Evolutionary conservation across 2,797 vertebrate species (phyloP), one percentile per base, ranked within the genome.

Genomic region (Rousettus madagascariensis): DNA sequence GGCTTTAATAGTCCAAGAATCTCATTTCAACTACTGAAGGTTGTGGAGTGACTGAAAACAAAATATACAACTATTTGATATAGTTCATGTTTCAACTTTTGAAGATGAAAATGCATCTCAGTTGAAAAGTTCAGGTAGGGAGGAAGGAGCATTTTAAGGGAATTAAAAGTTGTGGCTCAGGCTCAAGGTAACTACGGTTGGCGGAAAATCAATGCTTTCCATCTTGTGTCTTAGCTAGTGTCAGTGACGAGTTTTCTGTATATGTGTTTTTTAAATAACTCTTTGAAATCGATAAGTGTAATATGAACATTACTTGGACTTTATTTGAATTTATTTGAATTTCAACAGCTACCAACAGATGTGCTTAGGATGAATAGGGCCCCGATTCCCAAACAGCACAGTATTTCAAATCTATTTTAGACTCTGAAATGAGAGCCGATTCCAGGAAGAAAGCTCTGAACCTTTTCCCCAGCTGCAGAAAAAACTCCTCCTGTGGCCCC

Each of bases 311-410:
- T 84, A 53, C 79, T 94, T 97, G 89, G 19, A 74, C 24, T 93
- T 94, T 71, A 95, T 90, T 87, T 91, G 72, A 95, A 95, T 97
- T 89, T 93, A 90, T 96, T 94, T 97, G 83, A 94, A 97, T 96
- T 96, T 94, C 86, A 96, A 68, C 86, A 94, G 89, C 89, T 90
- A 94, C 69, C 86, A 79, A 91, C 94, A 95, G 86, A 96, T 95
- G 93, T 92, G 55, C 84, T 96, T 93, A 75, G 43, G 79, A 92
- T 94, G 91, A 94, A 78, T 16, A 93, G 90, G 84, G 86, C 86
- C 49, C 87, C 8, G 0, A 77, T 96, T 93, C 90, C 91, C 95
- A 93, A 93, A 90, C 46, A 97, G 91, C 95, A 91, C 84, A 94
- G 65, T 77, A 68, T 84, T 96, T 96, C 79, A 72, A 69, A 86